A percentile compares a stretch with the other conserved stretches of the same genome.
phyloP scores from a whole-genome alignment of 2,113 vertebrate genomes.

The Pygoscelis antarcticus region DNA sequence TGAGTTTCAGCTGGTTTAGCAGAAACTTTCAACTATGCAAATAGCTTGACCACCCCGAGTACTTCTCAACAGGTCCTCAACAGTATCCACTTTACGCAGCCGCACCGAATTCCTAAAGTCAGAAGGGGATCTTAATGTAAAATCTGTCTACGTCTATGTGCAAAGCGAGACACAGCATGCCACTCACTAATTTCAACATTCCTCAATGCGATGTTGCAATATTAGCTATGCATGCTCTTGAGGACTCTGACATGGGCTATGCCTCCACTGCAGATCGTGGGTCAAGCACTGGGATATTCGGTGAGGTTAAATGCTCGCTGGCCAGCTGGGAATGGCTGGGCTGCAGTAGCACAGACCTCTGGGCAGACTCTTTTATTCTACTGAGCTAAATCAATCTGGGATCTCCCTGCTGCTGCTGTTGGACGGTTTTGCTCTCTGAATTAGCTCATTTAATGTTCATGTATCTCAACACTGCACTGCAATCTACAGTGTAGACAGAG shows the following conservation, averaged over 20 bases:
- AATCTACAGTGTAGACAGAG: slow-evolving; percentile 46
- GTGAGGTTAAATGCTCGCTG: not conserved
- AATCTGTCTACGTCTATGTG: not conserved
- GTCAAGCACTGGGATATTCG: not conserved
- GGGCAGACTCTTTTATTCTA: not conserved
- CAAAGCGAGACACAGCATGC: not conserved
- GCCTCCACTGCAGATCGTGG: accelerated
- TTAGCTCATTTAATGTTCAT: slow-evolving; percentile 23
- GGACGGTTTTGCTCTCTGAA: not conserved
- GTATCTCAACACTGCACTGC: not conserved
- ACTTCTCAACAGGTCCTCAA: not conserved
- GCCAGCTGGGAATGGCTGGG: not conserved
- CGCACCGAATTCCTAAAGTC: not conserved
- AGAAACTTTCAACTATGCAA: not conserved
- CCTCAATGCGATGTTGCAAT: not conserved
- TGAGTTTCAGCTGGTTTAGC: not conserved
- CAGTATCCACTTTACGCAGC: not conserved
- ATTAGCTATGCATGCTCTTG: not conserved
- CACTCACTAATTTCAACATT: not conserved
- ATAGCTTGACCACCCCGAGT: not conserved
- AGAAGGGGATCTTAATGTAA: not conserved
- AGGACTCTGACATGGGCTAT: not conserved
- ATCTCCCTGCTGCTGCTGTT: not conserved
- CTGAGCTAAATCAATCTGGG: not conserved
- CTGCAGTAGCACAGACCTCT: not conserved